These are phyloP conservation scores for Chrysolina americana DNA, from an alignment of 2,888 invertebrate genomes.

Conservation along the genomic window DNA sequence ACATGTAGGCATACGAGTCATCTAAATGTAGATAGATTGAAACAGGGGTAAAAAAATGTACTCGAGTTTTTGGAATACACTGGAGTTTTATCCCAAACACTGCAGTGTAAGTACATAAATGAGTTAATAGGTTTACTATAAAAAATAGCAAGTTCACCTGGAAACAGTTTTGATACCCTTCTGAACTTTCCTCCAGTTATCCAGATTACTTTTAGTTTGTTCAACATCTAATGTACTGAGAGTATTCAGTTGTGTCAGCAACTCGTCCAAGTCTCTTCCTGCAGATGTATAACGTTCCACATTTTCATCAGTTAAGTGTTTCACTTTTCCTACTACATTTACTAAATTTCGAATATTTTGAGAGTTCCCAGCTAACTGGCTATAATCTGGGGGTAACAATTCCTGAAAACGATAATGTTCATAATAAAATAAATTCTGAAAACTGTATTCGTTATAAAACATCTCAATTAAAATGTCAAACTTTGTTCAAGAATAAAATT, in stretches of 20 bases:
- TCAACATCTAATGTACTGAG: constrained; percentile 66
- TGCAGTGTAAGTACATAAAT: no score
- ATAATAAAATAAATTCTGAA: no score
- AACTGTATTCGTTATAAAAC: no score
- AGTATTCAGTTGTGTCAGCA: constrained; percentile 71
- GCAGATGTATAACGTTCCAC: constrained; percentile 67
- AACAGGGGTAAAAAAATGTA: background rate
- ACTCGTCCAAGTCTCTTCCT: constrained; percentile 72
- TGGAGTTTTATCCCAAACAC: no score
- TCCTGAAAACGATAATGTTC: constrained; percentile 63
- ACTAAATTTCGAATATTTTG: constrained; percentile 73
- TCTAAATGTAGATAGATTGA: no score
- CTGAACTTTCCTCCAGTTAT: constrained; percentile 72
- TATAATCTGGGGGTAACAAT: constrained; percentile 72
- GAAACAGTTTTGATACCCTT: constrained; percentile 72
- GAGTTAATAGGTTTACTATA: constrained; percentile 8
- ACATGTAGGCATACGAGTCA: no score
- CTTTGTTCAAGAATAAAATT: no score
- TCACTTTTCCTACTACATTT: constrained; percentile 72
- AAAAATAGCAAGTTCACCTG: constrained; percentile 64
- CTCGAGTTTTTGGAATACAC: background rate
- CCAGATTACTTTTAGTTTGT: constrained; percentile 57
- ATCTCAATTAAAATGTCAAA: no score
- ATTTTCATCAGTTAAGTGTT: constrained; percentile 71
- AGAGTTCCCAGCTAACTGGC: constrained; percentile 73